Percentiles rank a stretch among this genome's conserved stretches.
phyloP scores from a whole-genome alignment of 1,140 invertebrate genomes.

The Cephus cinctus region DNA sequence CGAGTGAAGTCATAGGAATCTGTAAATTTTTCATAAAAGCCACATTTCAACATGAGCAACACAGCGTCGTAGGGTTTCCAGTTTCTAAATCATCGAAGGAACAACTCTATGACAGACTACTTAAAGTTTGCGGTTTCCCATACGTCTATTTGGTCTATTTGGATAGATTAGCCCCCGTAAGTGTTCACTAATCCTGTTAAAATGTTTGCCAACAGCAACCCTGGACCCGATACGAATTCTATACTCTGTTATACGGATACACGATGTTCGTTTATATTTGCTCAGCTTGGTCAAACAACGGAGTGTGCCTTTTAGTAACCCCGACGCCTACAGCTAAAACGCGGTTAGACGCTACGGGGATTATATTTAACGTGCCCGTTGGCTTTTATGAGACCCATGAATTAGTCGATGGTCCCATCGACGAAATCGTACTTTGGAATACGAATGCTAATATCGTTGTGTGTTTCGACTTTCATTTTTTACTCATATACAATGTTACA shows the following conservation, averaged over 20 bases:
- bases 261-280: slow-evolving; percentile 49
- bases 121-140: slow-evolving; percentile 39
- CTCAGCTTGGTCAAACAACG: slow-evolving; percentile 53
- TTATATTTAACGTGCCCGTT: slow-evolving; percentile 31
- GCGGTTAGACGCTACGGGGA: slow-evolving; percentile 33
- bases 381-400: too few relatives aligned
- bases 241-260: slow-evolving; percentile 35
- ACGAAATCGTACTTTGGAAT: too few relatives aligned
- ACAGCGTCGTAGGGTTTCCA: too few relatives aligned
- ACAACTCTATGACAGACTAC: slow-evolving; percentile 39
- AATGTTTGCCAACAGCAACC: slow-evolving; percentile 51
- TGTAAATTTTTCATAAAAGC: too few relatives aligned
- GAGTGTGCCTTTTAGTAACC: slow-evolving; percentile 50
- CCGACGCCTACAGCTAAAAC: slow-evolving; percentile 40
- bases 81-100: not conserved
- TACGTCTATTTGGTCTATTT: slow-evolving; percentile 47
- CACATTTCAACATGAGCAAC: too few relatives aligned
- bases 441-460: too few relatives aligned
- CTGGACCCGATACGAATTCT: slow-evolving; percentile 27
- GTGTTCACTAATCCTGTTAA: slow-evolving; percentile 55
- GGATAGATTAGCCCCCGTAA: slow-evolving; percentile 45
- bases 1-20: too few relatives aligned
- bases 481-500: too few relatives aligned
- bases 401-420: too few relatives aligned
- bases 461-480: too few relatives aligned